phyloP scores from a whole-genome alignment of 1,140 invertebrate species.

The Sinonovacula constricta region DNA sequence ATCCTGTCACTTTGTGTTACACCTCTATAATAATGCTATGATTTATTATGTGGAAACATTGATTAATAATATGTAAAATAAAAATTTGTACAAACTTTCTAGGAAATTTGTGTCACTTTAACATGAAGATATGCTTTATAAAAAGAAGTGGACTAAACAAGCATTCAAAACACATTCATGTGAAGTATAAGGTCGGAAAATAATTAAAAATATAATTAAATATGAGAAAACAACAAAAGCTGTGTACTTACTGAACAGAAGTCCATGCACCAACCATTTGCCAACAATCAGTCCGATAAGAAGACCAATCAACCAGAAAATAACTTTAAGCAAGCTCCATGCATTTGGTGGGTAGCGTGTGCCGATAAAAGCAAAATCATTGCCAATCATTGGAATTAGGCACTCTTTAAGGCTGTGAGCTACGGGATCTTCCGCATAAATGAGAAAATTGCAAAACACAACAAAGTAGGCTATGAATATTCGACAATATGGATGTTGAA shows the following conservation, averaged over 20 bases:
- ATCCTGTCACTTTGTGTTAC: too few relatives aligned
- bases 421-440: conserved; percentile 83
- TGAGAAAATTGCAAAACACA: conserved; percentile 82
- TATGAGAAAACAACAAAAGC: too few relatives aligned
- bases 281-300: conserved; percentile 80
- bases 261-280: conserved; percentile 79
- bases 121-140: too few relatives aligned
- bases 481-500: conserved; percentile 82
- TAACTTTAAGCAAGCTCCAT: conserved; percentile 80
- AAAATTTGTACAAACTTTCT: too few relatives aligned
- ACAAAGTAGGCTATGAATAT: conserved; percentile 81
- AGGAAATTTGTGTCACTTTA: too few relatives aligned
- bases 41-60: too few relatives aligned
- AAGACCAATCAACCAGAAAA: conserved; percentile 80
- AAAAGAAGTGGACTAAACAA: too few relatives aligned
- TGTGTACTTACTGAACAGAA: conserved; percentile 74
- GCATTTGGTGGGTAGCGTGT: conserved; percentile 81
- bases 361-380: conserved; percentile 81
- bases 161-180: too few relatives aligned
- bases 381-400: conserved; percentile 81
- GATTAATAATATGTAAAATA: too few relatives aligned
- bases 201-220: too few relatives aligned
- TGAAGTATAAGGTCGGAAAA: too few relatives aligned
- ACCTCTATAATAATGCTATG: too few relatives aligned
- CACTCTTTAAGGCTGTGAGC: conserved; percentile 81